Conservation (phyloP, 1,140 invertebrate species). For the Lineus longissimus region DNA sequence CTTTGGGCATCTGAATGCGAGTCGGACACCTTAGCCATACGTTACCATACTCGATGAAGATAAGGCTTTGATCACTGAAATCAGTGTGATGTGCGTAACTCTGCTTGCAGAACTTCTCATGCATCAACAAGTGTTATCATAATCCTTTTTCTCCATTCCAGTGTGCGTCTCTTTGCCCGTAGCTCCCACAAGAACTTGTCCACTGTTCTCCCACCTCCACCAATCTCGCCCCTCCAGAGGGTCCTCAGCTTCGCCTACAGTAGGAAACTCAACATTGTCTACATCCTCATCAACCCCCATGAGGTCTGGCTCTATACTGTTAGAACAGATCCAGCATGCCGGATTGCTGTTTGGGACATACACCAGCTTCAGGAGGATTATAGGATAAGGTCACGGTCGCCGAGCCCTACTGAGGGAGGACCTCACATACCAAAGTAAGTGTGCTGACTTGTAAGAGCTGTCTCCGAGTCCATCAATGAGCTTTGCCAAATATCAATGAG, state of each 20-base stretch:
- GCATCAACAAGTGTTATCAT: too few relatives aligned
- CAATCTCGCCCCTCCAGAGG: slow-evolving; percentile 39
- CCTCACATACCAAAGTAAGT: too few relatives aligned
- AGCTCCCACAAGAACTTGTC: slow-evolving; percentile 40
- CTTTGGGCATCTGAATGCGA: neutral
- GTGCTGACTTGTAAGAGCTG: too few relatives aligned
- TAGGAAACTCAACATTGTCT: slow-evolving; percentile 44
- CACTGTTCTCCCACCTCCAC: slow-evolving; percentile 49
- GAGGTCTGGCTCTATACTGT: slow-evolving; percentile 52
- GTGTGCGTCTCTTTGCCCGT: slow-evolving; percentile 44
- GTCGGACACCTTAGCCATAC: neutral
- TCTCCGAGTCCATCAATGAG: too few relatives aligned
- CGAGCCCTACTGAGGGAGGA: neutral
- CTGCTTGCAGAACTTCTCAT: neutral
- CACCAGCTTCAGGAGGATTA: slow-evolving; percentile 35
- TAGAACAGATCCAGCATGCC: slow-evolving; percentile 49
- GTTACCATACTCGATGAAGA: too few relatives aligned
- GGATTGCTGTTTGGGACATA: slow-evolving; percentile 45
- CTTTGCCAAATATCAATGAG: too few relatives aligned
- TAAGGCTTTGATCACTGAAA: too few relatives aligned
- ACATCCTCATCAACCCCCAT: slow-evolving; percentile 39
- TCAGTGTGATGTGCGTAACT: too few relatives aligned
- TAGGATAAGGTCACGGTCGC: neutral
- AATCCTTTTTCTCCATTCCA: slow-evolving; percentile 22
- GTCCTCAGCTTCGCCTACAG: slow-evolving; percentile 46